A percentile compares a stretch with the other conserved stretches of the same genome.
These are phyloP conservation scores for Tenodera sinensis DNA, from an alignment of 2,888 invertebrate species.

Conservation along the genomic window DNA sequence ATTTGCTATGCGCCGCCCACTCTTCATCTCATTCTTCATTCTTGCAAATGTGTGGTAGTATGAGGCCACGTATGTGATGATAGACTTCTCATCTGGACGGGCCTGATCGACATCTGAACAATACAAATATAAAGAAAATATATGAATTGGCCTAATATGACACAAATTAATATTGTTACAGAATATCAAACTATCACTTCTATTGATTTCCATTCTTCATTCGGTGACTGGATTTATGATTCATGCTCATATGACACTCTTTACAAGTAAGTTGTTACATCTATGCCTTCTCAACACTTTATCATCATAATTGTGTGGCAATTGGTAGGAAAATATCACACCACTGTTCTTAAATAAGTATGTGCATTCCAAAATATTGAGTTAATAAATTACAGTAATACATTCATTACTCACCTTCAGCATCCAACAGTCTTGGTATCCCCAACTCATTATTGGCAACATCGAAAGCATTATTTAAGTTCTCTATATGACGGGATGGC, in stretches of 20 bases:
- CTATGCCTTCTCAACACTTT: not conserved
- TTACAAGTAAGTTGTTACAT: too few relatives aligned
- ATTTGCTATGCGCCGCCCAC: constrained; percentile 94
- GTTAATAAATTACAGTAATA: too few relatives aligned
- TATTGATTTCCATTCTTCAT: too few relatives aligned
- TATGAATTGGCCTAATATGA: not conserved
- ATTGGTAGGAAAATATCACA: too few relatives aligned
- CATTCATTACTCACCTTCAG: constrained; percentile 62
- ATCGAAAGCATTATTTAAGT: constrained; percentile 96
- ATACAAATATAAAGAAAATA: not conserved
- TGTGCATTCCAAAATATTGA: not conserved
- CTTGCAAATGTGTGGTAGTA: constrained; percentile 99
- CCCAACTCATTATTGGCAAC: constrained; percentile 90
- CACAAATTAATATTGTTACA: not conserved
- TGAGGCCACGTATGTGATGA: constrained; percentile 97
- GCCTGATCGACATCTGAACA: constrained; percentile 82
- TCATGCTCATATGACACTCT: too few relatives aligned
- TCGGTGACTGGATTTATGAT: too few relatives aligned
- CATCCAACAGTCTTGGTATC: constrained; percentile 88
- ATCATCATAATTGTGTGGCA: not conserved
- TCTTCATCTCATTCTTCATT: constrained; percentile 98
- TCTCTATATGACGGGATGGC: constrained; percentile 83
- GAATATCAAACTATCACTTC: too few relatives aligned
- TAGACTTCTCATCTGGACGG: constrained; percentile 95
- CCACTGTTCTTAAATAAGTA: not conserved